Base-by-base conservation (phyloP, 2,888 invertebrate genomes). In the Cerastoderma edule region DNA sequence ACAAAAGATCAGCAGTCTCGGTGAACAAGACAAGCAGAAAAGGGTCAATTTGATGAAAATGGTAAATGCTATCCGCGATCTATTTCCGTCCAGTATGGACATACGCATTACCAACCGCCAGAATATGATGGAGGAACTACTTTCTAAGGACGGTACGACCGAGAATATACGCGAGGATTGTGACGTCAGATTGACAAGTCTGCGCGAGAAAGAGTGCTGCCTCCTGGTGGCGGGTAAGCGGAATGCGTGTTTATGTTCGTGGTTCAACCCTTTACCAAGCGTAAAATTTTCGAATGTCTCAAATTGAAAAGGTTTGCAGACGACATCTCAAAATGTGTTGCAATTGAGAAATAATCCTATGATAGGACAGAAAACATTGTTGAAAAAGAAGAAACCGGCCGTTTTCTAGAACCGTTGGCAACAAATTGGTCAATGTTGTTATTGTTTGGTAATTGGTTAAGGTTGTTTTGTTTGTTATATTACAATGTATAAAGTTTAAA, bases 181-280 rank as follows among this genome's bases (percentile, higher is more conserved):
- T 65, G 74, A 75, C 13, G 27, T 68, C 2, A 60, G 82, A 30
- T 56, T 75, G 19, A 22, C 54, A 5, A 82, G 76, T 72, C 75
- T 82, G 2, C 35, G 68, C 30, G 75, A 76, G 33, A 75, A 77
- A 35, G 82, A 79, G 54, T 79, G 82, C 32, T 72, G 74, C n/a
- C 70, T 82, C 10, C 75, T 82, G 6, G 77, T 82, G 0, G 73
- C 82, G 54, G 82, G 82, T 78, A 64, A 50, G 32, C 2, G 16
- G 22, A 1, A 1, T 50, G 4, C 2, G n/a, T 39, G 16, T 13
- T 16, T 39, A 39, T 39, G 10, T 39, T 16, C 24, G 53, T 22
- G 56, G 4, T 6, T 56, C 16, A 28, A 56, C 32, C 27, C 32
- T 56, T 27, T 50, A 30, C 33, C 10, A 56, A 1, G 1, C 27